A percentile compares a stretch with the other conserved stretches of the same genome.
Evolutionary conservation across 92 coral and sea anemone species (phyloP).

Genomic region (Virgularia gustaviana): DNA sequence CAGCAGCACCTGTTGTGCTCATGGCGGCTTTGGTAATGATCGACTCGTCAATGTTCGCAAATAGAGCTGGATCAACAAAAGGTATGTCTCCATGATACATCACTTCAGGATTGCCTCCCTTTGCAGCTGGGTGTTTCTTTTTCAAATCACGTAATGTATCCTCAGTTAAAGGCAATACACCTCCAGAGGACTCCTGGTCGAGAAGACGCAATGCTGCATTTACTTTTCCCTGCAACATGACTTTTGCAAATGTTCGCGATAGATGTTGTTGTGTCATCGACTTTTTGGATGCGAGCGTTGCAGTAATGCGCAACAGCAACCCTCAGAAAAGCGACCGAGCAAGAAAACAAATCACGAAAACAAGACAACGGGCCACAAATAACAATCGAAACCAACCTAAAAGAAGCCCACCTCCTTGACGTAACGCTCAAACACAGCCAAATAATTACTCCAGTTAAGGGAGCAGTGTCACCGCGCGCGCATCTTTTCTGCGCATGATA

Average conservation of each 20-base stretch:
- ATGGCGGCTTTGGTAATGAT: slow-evolving; percentile 27
- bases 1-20: slow-evolving; percentile 22
- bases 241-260: slow-evolving; percentile 40
- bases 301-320: too few species aligned
- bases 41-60: slow-evolving; percentile 28
- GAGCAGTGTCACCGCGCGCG: too few species aligned
- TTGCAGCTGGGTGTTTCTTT: slow-evolving; percentile 49
- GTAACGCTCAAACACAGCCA: too few species aligned
- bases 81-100: slow-evolving; percentile 22
- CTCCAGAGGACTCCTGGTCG: slow-evolving; percentile 14
- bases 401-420: too few species aligned
- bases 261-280: slow-evolving; percentile 29
- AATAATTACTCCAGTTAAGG: too few species aligned
- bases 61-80: slow-evolving; percentile 32
- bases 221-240: slow-evolving; percentile 40
- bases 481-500: too few species aligned
- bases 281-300: too few species aligned
- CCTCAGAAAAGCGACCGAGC: too few species aligned
- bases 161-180: slow-evolving; percentile 40
- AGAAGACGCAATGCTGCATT: slow-evolving; percentile 47
- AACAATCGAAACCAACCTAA: too few species aligned
- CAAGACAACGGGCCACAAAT: too few species aligned
- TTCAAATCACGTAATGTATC: slow-evolving; percentile 33
- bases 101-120: slow-evolving; percentile 24
- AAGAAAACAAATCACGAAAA: too few species aligned